Evolutionary conservation across 2,797 vertebrate species (phyloP).

Genomic region (Syngnathus rostellatus): DNA sequence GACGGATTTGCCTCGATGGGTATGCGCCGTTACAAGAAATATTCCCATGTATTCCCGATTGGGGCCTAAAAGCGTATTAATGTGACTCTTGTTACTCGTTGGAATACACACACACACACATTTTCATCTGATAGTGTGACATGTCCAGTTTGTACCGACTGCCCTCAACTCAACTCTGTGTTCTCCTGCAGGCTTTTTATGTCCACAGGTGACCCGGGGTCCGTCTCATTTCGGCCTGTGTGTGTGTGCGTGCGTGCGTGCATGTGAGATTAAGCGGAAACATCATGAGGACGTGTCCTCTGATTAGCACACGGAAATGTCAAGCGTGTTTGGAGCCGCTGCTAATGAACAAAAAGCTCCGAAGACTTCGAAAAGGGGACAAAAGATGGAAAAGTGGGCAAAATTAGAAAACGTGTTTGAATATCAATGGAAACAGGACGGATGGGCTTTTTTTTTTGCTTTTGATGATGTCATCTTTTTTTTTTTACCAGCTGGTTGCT

Average conservation of each 20-base stretch:
- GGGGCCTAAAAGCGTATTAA: background rate
- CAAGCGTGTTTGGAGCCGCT: constrained; percentile 45
- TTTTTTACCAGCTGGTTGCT: too few species aligned
- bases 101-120: background rate
- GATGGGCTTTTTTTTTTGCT: too few species aligned
- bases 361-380: constrained; percentile 9
- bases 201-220: constrained; percentile 5
- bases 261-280: constrained; percentile 33
- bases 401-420: too few species aligned
- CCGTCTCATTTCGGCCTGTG: background rate
- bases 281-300: constrained; percentile 40
- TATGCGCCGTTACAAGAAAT: background rate
- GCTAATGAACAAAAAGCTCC: constrained; percentile 47
- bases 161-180: background rate
- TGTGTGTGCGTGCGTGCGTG: constrained; percentile 4
- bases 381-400: background rate
- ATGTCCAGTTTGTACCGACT: background rate
- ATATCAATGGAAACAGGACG: too few species aligned
- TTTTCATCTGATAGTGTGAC: background rate
- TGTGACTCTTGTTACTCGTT: background rate
- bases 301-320: constrained; percentile 59
- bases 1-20: too few species aligned
- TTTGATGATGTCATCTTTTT: too few species aligned
- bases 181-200: background rate
- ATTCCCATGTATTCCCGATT: too few species aligned